Conservation (phyloP, 2,113 vertebrate genomes). For the Sinocyclocheilus anophthalmus region DNA sequence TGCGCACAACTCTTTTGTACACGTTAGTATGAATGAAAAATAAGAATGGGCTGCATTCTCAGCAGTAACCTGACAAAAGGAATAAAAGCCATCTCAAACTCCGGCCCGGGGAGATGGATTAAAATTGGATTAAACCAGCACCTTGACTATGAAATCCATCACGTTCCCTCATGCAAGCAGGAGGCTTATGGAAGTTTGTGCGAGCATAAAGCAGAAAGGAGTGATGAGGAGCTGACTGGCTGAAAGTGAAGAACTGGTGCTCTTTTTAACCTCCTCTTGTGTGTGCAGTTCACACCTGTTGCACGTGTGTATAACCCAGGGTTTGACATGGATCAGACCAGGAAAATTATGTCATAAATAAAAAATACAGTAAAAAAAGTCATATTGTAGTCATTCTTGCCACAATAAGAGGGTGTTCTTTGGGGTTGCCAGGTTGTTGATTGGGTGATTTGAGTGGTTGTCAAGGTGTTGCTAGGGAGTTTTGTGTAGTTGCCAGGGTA, state of each 20-base stretch:
- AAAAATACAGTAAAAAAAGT: too few relatives aligned
- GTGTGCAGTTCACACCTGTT: background rate
- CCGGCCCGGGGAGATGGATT: conserved; percentile 66
- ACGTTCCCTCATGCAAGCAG: conserved; percentile 47
- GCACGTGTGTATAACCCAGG: background rate
- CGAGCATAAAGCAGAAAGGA: conserved; percentile 28
- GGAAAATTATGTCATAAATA: too few relatives aligned
- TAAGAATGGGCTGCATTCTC: conserved; percentile 24
- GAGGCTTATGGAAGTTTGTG: conserved; percentile 49
- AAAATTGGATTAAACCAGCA: conserved; percentile 62
- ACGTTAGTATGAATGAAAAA: conserved; percentile 10
- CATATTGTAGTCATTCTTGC: background rate
- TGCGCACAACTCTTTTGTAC: background rate
- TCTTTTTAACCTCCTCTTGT: background rate
- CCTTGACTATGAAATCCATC: conserved; percentile 58
- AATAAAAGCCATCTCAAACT: conserved; percentile 59
- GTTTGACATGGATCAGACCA: too few relatives aligned
- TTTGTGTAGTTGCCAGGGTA: too few relatives aligned
- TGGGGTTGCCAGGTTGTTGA: background rate
- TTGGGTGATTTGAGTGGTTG: too few relatives aligned
- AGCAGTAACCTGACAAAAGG: conserved; percentile 45
- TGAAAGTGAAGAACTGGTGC: background rate
- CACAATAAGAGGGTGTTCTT: background rate
- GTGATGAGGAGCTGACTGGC: conserved; percentile 2
- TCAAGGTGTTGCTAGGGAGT: too few relatives aligned